Evolutionary conservation across 2,797 vertebrate species (phyloP).

Genomic region (Crax fasciolata): DNA sequence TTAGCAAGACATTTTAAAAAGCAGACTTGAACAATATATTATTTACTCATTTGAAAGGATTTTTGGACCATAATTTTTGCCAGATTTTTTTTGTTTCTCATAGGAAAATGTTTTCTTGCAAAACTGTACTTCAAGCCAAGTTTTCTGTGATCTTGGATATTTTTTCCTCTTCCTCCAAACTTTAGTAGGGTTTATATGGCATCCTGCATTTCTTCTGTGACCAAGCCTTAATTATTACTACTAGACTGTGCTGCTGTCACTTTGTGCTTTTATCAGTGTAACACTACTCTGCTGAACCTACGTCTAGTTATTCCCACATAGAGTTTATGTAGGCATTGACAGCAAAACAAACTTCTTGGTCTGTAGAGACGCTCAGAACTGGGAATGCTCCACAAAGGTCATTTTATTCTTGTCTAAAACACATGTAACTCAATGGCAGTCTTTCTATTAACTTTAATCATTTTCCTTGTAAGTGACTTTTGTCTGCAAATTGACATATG

Average conservation of each 20-base stretch:
- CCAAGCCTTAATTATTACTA: background rate
- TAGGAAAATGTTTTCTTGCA: background rate
- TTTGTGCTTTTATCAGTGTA: background rate
- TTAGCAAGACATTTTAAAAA: slow-evolving; percentile 11
- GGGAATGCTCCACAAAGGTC: background rate
- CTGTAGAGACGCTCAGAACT: background rate
- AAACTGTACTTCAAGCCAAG: background rate
- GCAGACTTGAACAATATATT: background rate
- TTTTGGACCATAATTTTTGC: background rate
- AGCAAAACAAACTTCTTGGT: background rate
- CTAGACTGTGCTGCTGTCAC: background rate
- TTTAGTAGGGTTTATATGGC: background rate
- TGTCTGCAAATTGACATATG: background rate
- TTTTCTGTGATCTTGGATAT: background rate
- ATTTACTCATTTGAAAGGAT: background rate
- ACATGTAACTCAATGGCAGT: background rate
- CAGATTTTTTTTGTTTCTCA: background rate
- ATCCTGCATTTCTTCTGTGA: background rate
- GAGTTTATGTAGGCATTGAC: background rate
- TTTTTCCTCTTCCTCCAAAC: background rate
- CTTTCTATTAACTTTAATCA: background rate
- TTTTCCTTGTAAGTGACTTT: background rate
- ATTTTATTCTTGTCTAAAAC: background rate
- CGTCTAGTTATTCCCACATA: background rate
- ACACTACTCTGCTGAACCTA: background rate